Conservation (phyloP, 1,140 invertebrate species). For the Mizuhopecten yessoensis region DNA sequence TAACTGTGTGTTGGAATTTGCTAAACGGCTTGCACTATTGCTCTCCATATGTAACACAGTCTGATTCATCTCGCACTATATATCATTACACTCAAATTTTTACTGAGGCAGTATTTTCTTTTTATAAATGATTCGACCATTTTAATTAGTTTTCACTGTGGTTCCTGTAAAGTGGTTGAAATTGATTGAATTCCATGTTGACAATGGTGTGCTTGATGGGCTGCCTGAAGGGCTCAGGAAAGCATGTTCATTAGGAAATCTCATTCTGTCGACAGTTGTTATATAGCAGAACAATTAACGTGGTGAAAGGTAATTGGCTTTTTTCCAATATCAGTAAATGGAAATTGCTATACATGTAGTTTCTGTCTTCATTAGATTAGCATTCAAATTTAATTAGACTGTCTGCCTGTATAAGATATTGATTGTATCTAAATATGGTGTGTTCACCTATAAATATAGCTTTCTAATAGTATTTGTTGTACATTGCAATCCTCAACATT, state of each 20-base stretch:
- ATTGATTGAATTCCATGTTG: slow-evolving; percentile 34
- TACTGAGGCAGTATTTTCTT: slow-evolving; percentile 21
- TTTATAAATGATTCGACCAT: slow-evolving; percentile 35
- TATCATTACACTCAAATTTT: neutral
- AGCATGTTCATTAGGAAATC: neutral
- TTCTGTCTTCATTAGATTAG: slow-evolving; percentile 5
- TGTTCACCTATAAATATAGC: neutral
- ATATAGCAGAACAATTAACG: neutral
- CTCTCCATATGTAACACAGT: neutral
- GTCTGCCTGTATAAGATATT: slow-evolving; percentile 17
- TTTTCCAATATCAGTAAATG: neutral
- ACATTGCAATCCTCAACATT: too few species aligned
- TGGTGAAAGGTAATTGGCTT: slow-evolving; percentile 6
- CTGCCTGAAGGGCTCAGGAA: neutral
- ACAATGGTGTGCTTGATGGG: neutral
- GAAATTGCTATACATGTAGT: slow-evolving; percentile 36
- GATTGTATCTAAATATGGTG: neutral
- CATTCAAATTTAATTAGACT: slow-evolving; percentile 30
- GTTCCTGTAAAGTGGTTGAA: neutral
- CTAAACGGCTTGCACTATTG: slow-evolving; percentile 1
- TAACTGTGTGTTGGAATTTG: neutral
- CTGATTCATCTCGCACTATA: neutral
- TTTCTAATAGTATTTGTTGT: neutral
- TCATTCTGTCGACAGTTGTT: neutral
- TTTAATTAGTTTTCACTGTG: slow-evolving; percentile 39